Base-by-base conservation (phyloP, 2,797 vertebrate genomes). In the Graptemys geographica region DNA sequence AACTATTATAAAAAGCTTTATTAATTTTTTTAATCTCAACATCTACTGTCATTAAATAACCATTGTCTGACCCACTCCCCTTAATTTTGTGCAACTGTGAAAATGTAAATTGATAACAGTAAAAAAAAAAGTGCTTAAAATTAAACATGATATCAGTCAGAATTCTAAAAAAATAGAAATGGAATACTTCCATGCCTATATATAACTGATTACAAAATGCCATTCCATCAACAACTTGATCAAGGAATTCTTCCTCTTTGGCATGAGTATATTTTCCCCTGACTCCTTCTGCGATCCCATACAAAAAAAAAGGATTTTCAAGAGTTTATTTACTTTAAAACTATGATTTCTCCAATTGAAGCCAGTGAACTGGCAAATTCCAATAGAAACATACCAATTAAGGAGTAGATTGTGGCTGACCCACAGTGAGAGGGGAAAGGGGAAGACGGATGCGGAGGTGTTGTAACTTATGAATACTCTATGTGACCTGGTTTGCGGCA, bases 181-280 rank as follows among this genome's bases (percentile, higher is more conserved):
- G 8, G 33, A 37, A 21, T 69, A 10, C 33, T 37, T 18, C n/a
- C 18, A 5, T 6, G 16, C 65, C n/a, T 16, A 21, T 69, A 21
- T 69, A 69, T 19, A 69, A 69, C n/a, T 69, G n/a, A 69, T 69
- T 37, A 69, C 18, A 4, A 69, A 69, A 21, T 69, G 16, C 18
- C 5, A 69, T 69, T n/a, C 65, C 21, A 37, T 31, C 89, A 94
- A 52, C 92, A 82, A 37, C 28, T 16, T 28, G 55, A 51, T 21
- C 65, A 41, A 80, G 44, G 93, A 96, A 88, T 85, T 92, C n/a
- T 76, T 82, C 76, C 18, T 21, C 5, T 37, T 11, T 21, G n/a
- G 8, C 52, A 78, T 16, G 57, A 76, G 21, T 79, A 13, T 3
- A 55, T 62, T 81, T 8, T 52, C 19, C 49, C 21, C 49, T 81